phyloP scores from a whole-genome alignment of 2,888 invertebrate species.

The Acanthosepion pharaonis region DNA sequence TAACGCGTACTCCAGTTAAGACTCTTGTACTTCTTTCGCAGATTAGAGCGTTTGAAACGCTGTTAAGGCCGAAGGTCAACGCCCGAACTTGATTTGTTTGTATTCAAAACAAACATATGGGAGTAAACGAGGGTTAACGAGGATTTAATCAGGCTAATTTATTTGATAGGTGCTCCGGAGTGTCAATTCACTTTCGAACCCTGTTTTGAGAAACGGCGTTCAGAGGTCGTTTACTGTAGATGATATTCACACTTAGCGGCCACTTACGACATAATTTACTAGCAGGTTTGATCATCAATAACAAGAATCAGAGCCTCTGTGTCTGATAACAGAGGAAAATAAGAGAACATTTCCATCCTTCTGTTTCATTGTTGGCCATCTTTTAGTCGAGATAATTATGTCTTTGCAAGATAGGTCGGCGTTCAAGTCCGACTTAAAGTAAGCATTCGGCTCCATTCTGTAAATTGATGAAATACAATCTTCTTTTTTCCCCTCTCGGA shows the following conservation, averaged over 20 bases:
- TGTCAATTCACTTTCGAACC: background rate
- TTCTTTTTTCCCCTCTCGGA: too few species aligned
- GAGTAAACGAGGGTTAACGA: background rate
- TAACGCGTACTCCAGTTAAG: background rate
- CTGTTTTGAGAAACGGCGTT: background rate
- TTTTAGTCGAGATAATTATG: background rate
- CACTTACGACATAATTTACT: background rate
- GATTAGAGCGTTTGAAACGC: background rate
- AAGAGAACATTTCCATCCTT: background rate
- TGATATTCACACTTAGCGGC: background rate
- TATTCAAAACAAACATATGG: background rate
- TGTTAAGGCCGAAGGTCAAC: background rate
- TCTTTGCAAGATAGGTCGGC: too few species aligned
- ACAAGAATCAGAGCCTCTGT: background rate
- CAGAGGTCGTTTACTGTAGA: background rate
- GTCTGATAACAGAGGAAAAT: background rate
- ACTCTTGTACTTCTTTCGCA: background rate
- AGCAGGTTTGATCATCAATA: background rate
- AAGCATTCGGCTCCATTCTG: too few species aligned
- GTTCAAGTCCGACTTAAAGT: too few species aligned
- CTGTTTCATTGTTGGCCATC: background rate
- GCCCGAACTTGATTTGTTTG: background rate
- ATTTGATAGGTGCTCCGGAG: background rate
- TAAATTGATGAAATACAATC: too few species aligned
- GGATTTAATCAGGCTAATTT: slow-evolving; percentile 10